Base-by-base conservation (phyloP, 1,140 invertebrate genomes). In the Chrysopa pallens region DNA sequence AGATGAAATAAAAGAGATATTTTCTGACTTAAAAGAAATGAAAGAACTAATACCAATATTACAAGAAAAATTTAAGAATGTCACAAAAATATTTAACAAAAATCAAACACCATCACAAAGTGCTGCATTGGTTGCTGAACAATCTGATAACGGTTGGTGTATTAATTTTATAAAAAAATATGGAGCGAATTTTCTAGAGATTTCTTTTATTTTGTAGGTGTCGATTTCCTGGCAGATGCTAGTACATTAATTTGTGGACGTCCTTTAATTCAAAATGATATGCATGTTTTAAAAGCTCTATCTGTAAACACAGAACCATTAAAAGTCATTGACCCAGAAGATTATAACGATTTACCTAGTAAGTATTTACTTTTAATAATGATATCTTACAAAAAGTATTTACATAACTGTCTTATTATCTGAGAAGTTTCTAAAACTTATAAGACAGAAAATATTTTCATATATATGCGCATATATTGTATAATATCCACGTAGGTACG, bases 231-330 rank as follows among this genome's bases (percentile, higher is more conserved):
- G 29, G 48, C 64, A 0, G 67, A 70, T 28, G 60, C 67, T 2
- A 74, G 74, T 13, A 61, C 65, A 36, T 57, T 76, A 54, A 44
- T 78, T 9, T 78, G 76, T 44, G 74, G 74, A 0, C 69, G 68
- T 50, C 61, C 69, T 2, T 62, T 78, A 48, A 55, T 60, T 1
- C 47, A 58, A 1, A 52, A 59, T 13, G 48, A 58, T 4, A 62
- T 61, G n/a, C 52, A 63, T 27, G 59, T 73, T 45, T 70, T 68
- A 40, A 66, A 63, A 42, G 58, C 66, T 23, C 17, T 23, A 5
- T 23, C 17, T 23, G 17, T 23, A 14, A 65, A 78, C 8, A 52
- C 68, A 0, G 62, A 61, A 36, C 56, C 68, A 5, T 5, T 23
- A 0, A 56, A 69, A 42, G 74, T 76, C 46, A 64, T 65, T 15